Base-by-base conservation (phyloP, 2,888 invertebrate species). In the Salticus scenicus region DNA sequence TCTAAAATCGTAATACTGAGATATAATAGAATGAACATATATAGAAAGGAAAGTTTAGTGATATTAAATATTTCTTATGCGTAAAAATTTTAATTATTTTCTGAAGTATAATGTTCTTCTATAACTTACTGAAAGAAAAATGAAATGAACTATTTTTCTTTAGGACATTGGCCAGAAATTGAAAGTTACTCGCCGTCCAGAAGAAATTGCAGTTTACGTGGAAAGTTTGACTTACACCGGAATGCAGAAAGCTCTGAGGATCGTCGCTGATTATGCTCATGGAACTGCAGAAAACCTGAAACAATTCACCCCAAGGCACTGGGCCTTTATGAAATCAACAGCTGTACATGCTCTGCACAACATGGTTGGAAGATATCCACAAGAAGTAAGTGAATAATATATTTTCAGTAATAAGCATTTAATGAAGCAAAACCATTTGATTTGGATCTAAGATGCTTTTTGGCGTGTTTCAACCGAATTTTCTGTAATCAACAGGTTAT, bases 161-260 rank as follows among this genome's bases (percentile, higher is more conserved):
- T n/a, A 83, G 83, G 67, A 78, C 10, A 69, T 73, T 17, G 10
- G 17, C 24, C 27, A 42, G 12, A 83, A 77, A 30, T 67, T 76
- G 66, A 51, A 71, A 28, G 8, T 14, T 8, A 72, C 76, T 2
- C 27, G 37, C 30, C 57, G 64, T 20, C 71, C 73, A 79, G 71
- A 85, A 63, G 76, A 87, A 30, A 88, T 87, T 41, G 83, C 87
- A 7, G 78, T 88, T n/a, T 88, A 86, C 37, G 87, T 89, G 42
- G 86, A 89, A 71, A 81, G 88, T 27, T 67, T 89, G 24, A 82
- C 88, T n/a, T 87, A 82, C 42, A 87, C 87, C 37, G 83, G 86
- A 20, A 51, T 80, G n/a, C 57, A 42, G 1, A 42, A 86, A 51
- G 88, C 78, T 27, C 70, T 89, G 27, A 57, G 47, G 8, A 24